A percentile compares a stretch with the other conserved stretches of the same genome.
Conservation (phyloP, 2,797 vertebrate genomes). For the Phyllotis vaccarum region DNA sequence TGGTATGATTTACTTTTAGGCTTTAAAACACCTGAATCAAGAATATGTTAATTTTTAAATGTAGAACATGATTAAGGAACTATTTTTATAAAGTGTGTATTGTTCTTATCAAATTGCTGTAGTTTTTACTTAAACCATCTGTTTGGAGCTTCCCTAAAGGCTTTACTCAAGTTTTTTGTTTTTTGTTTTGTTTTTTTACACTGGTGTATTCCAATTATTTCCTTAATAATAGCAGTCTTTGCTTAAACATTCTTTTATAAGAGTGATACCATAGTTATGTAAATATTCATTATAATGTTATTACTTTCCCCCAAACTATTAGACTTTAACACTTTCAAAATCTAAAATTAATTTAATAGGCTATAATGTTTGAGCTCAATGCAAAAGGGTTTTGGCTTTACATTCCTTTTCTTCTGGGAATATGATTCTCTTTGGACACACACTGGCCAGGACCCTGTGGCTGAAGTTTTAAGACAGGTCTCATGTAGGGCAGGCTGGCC, state of each 20-base stretch:
- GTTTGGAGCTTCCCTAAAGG: conserved; percentile 7
- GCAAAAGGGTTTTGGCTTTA: neutral
- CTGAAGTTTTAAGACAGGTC: neutral
- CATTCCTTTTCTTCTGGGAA: neutral
- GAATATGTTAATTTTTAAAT: conserved; percentile 62
- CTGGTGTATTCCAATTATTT: conserved; percentile 41
- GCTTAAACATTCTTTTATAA: conserved; percentile 47
- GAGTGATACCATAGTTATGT: conserved; percentile 19
- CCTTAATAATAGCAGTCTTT: conserved; percentile 42
- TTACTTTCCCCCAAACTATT: conserved; percentile 49
- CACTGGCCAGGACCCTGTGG: neutral
- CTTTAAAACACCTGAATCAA: conserved; percentile 66
- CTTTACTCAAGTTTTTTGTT: conserved; percentile 57
- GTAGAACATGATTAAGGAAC: conserved; percentile 56
- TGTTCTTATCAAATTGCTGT: conserved; percentile 41
- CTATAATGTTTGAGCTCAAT: neutral
- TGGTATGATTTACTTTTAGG: conserved; percentile 62
- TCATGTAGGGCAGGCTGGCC: neutral
- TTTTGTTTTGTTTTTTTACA: conserved; percentile 46
- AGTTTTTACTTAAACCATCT: conserved; percentile 60
- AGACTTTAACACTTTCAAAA: neutral
- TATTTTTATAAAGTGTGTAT: conserved; percentile 68
- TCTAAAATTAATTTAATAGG: conserved; percentile 66
- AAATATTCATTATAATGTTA: conserved; percentile 30
- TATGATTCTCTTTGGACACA: neutral